phyloP scores from a whole-genome alignment of 2,797 vertebrate genomes.

The Microctenopoma stevenorrisi region DNA sequence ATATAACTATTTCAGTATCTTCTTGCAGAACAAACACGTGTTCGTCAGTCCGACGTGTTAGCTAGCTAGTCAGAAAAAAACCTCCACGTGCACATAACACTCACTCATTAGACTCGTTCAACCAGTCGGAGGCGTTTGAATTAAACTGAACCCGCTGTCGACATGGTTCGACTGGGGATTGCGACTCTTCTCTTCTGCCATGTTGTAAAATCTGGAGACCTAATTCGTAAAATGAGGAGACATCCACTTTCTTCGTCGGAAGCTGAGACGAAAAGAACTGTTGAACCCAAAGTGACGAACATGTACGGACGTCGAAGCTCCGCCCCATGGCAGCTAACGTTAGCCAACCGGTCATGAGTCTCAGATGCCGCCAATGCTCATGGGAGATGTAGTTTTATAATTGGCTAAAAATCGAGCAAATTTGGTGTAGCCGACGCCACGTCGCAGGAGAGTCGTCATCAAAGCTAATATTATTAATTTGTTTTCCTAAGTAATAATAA shows the following conservation, averaged over 20 bases:
- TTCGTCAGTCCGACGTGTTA: neutral
- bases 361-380: neutral
- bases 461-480: too few relatives aligned
- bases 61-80: neutral
- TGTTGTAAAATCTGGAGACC: neutral
- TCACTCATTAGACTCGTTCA: slow-evolving; percentile 14
- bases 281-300: accelerated
- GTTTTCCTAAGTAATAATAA: too few relatives aligned
- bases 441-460: too few relatives aligned
- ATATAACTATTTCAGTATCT: neutral
- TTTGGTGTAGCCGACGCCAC: too few relatives aligned
- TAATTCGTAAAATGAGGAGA: accelerated
- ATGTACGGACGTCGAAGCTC: neutral
- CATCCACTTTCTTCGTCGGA: accelerated
- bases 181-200: neutral
- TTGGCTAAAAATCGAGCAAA: too few relatives aligned
- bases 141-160: accelerated
- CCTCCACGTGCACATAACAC: slow-evolving; percentile 4
- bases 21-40: neutral
- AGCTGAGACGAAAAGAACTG: accelerated
- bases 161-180: too few relatives aligned
- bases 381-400: slow-evolving; percentile 44
- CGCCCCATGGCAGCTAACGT: slow-evolving; percentile 8
- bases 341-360: neutral
- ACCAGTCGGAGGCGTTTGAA: accelerated